These are phyloP conservation scores for Thera obeliscata DNA, from an alignment of 2,888 invertebrate species.

Conservation along the genomic window DNA sequence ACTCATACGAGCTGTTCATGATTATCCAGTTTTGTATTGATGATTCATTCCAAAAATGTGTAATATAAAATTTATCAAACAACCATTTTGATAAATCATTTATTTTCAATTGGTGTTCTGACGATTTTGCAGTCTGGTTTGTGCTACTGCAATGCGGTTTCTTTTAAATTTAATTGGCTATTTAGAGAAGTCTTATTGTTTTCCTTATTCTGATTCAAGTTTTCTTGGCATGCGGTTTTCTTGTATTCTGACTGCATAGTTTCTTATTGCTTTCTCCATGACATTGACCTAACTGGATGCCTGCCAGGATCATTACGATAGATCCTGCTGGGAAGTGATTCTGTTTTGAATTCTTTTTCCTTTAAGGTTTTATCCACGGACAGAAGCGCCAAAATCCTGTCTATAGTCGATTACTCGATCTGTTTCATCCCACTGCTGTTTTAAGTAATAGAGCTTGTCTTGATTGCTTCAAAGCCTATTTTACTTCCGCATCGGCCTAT, in stretches of 20 bases:
- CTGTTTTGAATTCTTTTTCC: background rate
- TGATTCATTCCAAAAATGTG: conserved; percentile 24
- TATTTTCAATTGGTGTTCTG: background rate
- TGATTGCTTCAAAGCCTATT: background rate
- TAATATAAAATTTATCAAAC: conserved; percentile 1
- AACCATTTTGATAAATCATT: background rate
- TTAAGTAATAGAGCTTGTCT: background rate
- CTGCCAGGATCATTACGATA: conserved; percentile 27
- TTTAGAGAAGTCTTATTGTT: conserved; percentile 1
- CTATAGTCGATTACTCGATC: background rate
- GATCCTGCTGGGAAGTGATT: background rate
- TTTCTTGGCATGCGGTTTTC: conserved; percentile 9
- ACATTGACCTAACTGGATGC: conserved; percentile 37
- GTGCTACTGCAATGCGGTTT: conserved; percentile 11
- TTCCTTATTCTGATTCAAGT: conserved; percentile 1
- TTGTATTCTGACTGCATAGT: conserved; percentile 25
- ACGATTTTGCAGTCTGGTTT: conserved; percentile 6
- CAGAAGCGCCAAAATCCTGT: background rate
- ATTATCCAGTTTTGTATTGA: conserved; percentile 13
- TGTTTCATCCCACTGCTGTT: background rate
- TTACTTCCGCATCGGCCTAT: conserved; percentile 7
- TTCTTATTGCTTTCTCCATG: conserved; percentile 30
- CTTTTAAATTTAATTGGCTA: background rate
- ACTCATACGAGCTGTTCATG: background rate
- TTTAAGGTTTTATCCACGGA: background rate